These are phyloP conservation scores for Neomonachus schauinslandi DNA, from an alignment of 2,113 vertebrate genomes.

Conservation along the genomic window DNA sequence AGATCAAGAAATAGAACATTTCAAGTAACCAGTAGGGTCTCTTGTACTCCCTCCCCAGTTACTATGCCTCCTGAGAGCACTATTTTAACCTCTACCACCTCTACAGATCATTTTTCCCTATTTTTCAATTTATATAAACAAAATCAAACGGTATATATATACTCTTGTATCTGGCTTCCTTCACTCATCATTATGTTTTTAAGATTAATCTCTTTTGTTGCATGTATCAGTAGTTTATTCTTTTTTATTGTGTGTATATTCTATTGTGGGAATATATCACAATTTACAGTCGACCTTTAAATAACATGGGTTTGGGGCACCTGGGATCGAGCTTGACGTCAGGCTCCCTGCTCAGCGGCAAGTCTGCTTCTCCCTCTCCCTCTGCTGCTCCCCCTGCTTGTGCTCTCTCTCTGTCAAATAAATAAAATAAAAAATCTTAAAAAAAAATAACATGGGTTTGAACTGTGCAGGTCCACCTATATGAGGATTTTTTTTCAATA, in stretches of 20 bases:
- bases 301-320: background rate
- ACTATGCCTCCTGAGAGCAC: background rate
- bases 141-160: background rate
- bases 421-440: too few relatives aligned
- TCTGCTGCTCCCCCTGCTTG: too few relatives aligned
- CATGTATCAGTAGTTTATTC: background rate
- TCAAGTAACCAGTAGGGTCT: background rate
- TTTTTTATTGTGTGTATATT: background rate
- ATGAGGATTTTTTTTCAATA: background rate
- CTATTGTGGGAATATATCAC: background rate
- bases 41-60: background rate
- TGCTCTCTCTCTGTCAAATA: too few relatives aligned
- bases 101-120: background rate
- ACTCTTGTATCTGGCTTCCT: background rate
- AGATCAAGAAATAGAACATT: background rate
- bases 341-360: too few relatives aligned
- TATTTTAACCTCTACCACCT: background rate
- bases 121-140: background rate
- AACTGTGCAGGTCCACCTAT: background rate
- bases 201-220: background rate
- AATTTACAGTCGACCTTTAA: background rate
- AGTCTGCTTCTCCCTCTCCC: too few relatives aligned
- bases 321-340: too few relatives aligned
- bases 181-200: background rate
- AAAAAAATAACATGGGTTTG: background rate